phyloP scores from a whole-genome alignment of 2,888 invertebrate genomes.

The Eilema sororculum region DNA sequence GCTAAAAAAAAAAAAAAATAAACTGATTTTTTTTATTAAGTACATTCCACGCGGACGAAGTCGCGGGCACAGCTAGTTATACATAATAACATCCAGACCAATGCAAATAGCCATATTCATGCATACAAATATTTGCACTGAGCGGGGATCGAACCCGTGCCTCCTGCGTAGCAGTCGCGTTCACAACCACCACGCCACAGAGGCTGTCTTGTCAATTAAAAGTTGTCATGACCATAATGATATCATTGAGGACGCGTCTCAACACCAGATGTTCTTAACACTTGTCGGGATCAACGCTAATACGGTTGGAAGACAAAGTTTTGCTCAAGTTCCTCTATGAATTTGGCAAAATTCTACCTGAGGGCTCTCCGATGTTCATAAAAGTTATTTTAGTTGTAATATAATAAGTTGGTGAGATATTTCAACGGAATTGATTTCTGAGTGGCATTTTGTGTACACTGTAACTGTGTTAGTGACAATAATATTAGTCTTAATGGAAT shows the following conservation, averaged over 20 bases:
- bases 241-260: constrained; percentile 11
- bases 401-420: constrained; percentile 16
- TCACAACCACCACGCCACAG: too few species aligned
- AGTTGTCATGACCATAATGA: too few species aligned
- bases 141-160: too few species aligned
- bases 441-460: neutral
- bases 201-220: too few species aligned
- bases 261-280: constrained; percentile 28
- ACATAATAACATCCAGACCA: too few species aligned
- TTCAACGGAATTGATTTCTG: constrained; percentile 13
- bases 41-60: too few species aligned
- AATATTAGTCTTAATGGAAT: neutral
- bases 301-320: constrained; percentile 23
- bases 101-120: too few species aligned
- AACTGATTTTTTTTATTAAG: too few species aligned
- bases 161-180: too few species aligned
- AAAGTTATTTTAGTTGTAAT: constrained; percentile 16
- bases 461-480: neutral
- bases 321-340: constrained; percentile 14
- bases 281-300: constrained; percentile 11
- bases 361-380: neutral
- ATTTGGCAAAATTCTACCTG: constrained; percentile 13
- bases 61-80: too few species aligned
- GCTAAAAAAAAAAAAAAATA: too few species aligned
- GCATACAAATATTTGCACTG: too few species aligned